Evolutionary conservation across 2,888 invertebrate genomes (phyloP).

Genomic region (Hemaris fuciformis): DNA sequence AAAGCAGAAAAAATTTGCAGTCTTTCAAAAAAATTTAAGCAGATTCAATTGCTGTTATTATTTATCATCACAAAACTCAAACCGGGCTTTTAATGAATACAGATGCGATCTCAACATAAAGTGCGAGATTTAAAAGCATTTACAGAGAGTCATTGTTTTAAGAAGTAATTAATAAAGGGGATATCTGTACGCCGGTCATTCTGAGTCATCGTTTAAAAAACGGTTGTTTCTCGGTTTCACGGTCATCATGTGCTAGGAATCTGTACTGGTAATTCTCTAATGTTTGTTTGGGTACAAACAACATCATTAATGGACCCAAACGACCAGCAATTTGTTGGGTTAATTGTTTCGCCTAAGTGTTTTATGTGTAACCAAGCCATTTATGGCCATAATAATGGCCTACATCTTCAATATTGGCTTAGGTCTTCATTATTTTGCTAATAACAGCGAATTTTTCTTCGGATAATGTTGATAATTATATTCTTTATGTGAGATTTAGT

Average conservation of each 20-base stretch:
- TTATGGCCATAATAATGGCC: too few species aligned
- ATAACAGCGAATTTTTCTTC: not conserved
- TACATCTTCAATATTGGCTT: too few species aligned
- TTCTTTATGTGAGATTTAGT: too few species aligned
- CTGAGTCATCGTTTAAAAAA: constrained; percentile 1
- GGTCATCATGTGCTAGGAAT: not conserved
- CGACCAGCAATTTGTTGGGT: constrained; percentile 12
- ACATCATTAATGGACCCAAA: constrained; percentile 29
- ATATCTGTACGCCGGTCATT: not conserved
- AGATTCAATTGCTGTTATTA: not conserved
- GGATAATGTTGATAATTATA: too few species aligned
- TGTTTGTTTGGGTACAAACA: constrained; percentile 23
- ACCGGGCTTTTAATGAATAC: not conserved
- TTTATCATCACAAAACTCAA: not conserved
- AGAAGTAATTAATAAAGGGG: not conserved
- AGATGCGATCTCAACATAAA: not conserved
- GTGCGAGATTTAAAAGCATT: not conserved
- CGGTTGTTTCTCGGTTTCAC: not conserved
- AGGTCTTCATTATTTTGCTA: not conserved
- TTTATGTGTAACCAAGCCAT: not conserved
- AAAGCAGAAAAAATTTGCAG: too few species aligned
- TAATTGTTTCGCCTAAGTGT: not conserved
- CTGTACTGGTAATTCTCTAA: not conserved
- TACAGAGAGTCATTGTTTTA: not conserved
- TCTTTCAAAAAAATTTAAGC: not conserved